Base-by-base conservation (phyloP, 2,888 invertebrate species). In the Stramonita haemastoma region DNA sequence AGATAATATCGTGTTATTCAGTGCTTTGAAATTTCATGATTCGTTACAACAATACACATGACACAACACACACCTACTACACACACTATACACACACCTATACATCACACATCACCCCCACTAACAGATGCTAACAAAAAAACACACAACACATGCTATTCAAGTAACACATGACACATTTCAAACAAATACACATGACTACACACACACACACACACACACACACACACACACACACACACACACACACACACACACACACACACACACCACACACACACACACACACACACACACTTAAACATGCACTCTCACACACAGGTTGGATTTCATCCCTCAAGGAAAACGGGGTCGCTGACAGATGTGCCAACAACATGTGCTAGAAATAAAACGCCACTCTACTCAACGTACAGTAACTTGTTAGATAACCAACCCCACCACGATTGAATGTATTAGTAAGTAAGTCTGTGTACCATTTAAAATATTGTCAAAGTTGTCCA, bases 231-330 rank as follows among this genome's bases (percentile, higher is more conserved):
- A 17, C 79, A 79, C 79, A 32, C 32, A 32, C 79, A 79, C 79
- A 79, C 79, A 79, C 79, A 79, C 79, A 79, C 79, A 79, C 79
- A 32, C 32, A 79, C 79, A 79, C 79, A 32, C 79, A 79, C 79
- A 79, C n/a, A n/a, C n/a, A n/a, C n/a, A n/a, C n/a, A n/a, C n/a
- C 79, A 79, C 79, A 79, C 79, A 79, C 79, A 79, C 79, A 79
- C 79, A 79, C 79, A 79, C 79, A 79, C 34, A 79, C 79, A 79
- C 79, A 79, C 34, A 1, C 19, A 17, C 19, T 60, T 0, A 17
- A 11, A 22, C 66, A 17, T 22, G 17, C 19, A 17, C 66, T 66
- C 4, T 66, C 66, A 66, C 66, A 66, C 17, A 66, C 19, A 17
- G 4, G 66, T 17, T 22, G 1, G 22, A 22, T 66, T 22, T 11